These are phyloP conservation scores for Dolichoris vasculosae DNA, from an alignment of 1,140 invertebrate genomes.

Conservation along the genomic window DNA sequence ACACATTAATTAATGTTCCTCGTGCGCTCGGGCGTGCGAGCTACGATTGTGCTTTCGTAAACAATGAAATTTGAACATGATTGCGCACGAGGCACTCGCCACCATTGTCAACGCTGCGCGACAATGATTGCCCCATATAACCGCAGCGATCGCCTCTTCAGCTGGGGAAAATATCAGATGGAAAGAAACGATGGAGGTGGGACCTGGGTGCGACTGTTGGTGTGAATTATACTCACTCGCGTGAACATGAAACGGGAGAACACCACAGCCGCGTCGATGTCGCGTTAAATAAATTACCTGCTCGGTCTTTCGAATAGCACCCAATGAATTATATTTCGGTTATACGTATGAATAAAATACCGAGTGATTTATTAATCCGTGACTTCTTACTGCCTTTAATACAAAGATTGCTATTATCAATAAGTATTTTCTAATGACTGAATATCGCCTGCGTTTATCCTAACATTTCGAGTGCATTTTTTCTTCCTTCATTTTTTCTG, in stretches of 20 bases:
- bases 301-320: neutral
- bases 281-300: constrained; percentile 4
- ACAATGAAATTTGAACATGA: constrained; percentile 41
- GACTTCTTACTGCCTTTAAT: neutral
- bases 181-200: neutral
- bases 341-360: neutral
- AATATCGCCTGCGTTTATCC: too few species aligned
- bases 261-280: neutral
- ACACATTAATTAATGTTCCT: constrained; percentile 40
- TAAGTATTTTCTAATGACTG: too few species aligned
- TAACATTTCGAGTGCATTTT: too few species aligned
- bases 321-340: neutral
- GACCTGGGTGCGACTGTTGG: neutral
- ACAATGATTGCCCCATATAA: constrained; percentile 36
- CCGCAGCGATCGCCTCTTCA: neutral
- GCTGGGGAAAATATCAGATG: constrained; percentile 1
- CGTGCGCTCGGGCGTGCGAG: neutral
- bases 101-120: neutral
- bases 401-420: neutral
- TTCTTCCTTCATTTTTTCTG: too few species aligned
- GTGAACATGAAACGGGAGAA: neutral
- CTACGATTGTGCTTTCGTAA: constrained; percentile 31
- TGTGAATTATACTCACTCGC: neutral
- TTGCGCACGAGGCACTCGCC: neutral
- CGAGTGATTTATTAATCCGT: neutral